Conservation (phyloP, 2,113 vertebrate genomes). For the Columba livia region DNA sequence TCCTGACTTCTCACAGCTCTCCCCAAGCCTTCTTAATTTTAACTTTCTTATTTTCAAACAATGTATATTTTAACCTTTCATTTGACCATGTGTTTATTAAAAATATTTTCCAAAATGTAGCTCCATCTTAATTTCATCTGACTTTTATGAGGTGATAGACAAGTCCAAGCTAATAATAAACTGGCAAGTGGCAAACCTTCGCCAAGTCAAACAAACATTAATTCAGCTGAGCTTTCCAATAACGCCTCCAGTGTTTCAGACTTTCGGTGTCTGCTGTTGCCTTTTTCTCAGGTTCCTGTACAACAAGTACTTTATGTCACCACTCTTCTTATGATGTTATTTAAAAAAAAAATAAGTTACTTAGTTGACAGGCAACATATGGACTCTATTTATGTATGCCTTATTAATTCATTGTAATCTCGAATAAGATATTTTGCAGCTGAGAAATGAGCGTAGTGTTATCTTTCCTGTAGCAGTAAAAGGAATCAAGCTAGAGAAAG, state of each 20-base stretch:
- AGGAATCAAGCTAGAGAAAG: not conserved
- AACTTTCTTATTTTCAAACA: not conserved
- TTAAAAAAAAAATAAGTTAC: not conserved
- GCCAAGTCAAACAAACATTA: not conserved
- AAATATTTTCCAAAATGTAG: not conserved
- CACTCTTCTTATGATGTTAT: not conserved
- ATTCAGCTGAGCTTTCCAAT: not conserved
- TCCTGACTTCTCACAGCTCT: not conserved
- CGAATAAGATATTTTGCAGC: not conserved
- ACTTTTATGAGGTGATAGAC: not conserved
- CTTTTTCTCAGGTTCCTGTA: not conserved
- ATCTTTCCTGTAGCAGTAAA: not conserved
- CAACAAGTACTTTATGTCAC: not conserved
- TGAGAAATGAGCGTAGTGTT: accelerated
- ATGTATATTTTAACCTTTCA: not conserved
- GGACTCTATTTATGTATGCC: not conserved
- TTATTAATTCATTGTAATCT: not conserved
- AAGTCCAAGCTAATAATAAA: not conserved
- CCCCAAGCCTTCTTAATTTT: not conserved
- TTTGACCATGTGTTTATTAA: not conserved
- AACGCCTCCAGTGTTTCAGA: accelerated
- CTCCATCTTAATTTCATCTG: not conserved
- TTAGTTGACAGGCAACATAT: not conserved
- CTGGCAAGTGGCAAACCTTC: not conserved
- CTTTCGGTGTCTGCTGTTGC: not conserved